These are phyloP conservation scores for Psilopsiagon aurifrons DNA, from an alignment of 2,113 vertebrate species.

Conservation along the genomic window DNA sequence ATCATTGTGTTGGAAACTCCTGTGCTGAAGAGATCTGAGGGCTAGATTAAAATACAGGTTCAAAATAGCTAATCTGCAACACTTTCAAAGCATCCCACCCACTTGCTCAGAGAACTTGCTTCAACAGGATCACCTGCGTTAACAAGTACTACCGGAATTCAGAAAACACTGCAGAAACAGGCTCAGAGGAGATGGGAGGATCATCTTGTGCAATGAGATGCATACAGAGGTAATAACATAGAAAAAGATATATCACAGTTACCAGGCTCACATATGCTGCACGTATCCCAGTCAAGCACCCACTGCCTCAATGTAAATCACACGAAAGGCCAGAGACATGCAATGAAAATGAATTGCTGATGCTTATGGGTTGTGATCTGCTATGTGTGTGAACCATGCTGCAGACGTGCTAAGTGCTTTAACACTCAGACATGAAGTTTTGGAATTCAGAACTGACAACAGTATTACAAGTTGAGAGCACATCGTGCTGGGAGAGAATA, in stretches of 20 bases:
- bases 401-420: background rate
- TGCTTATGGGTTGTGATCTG: background rate
- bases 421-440: background rate
- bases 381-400: fast-evolving
- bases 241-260: background rate
- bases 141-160: background rate
- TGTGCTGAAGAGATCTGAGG: background rate
- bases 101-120: background rate
- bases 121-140: background rate
- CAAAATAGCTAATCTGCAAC: background rate
- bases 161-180: background rate
- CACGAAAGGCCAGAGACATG: background rate
- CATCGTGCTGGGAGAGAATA: background rate
- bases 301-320: background rate
- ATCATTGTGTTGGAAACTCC: background rate
- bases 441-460: background rate
- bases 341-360: background rate
- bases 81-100: background rate
- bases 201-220: background rate
- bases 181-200: background rate
- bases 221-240: background rate
- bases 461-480: background rate
- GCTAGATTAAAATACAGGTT: background rate
- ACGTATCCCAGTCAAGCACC: background rate
- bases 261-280: background rate